Conservation (phyloP, 2,113 vertebrate species). For the Falco punctatus region DNA sequence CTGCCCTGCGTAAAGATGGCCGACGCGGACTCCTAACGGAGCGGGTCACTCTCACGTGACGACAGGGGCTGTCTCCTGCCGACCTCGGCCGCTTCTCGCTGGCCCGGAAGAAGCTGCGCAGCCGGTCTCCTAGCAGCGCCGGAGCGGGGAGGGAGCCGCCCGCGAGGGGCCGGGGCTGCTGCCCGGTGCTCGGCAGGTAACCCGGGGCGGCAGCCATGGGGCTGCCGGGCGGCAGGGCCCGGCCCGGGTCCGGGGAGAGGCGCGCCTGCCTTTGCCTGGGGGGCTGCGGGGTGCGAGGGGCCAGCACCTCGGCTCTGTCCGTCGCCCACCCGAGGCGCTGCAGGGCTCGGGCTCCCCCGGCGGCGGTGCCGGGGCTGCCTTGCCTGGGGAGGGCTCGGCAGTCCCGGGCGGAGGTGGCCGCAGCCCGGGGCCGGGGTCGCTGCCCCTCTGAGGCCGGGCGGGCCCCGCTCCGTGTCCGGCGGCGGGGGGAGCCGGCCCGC, state of each 20-base stretch:
- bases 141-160: background rate
- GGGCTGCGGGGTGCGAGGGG: background rate
- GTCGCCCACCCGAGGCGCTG: too few species aligned
- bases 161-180: background rate
- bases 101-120: background rate
- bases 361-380: background rate
- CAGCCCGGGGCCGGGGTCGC: background rate
- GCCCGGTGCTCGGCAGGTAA: background rate
- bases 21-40: background rate
- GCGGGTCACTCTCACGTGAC: background rate
- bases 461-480: background rate
- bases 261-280: background rate
- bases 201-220: background rate
- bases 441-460: background rate
- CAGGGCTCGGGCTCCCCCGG: background rate
- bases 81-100: background rate
- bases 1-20: background rate
- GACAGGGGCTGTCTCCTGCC: background rate
- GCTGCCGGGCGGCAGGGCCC: background rate
- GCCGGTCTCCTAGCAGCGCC: background rate
- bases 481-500: too few species aligned
- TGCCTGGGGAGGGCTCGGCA: background rate
- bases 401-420: rapidly evolving
- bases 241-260: too few species aligned
- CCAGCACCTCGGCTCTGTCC: too few species aligned